Evolutionary conservation across 2,888 invertebrate species (phyloP), one percentile per base, ranked within the genome.

Genomic region (Orchesella flavescens): DNA sequence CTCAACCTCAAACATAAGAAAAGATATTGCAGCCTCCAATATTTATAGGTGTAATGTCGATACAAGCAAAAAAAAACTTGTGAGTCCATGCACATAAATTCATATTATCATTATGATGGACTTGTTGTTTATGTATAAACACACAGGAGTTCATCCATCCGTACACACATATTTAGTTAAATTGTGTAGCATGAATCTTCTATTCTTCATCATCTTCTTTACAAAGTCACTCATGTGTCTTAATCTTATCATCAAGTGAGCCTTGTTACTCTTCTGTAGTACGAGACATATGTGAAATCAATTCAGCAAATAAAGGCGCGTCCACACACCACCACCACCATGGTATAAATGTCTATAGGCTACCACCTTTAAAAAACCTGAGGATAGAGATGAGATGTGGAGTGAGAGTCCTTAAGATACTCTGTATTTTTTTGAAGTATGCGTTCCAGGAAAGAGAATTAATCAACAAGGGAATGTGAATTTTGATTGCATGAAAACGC

Each of bases 221-320:
- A 43, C 55, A 21, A 10, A 44, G 43, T 15, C 63, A 63, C 59
- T 59, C 59, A 44, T 63, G 79, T 73, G 80, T 74, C 59, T 81
- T 75, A 81, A 81, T 81, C 81, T 81, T 81, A 81, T 81, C 81
- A 61, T 69, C 80, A 53, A 61, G 75, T 66, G 21, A 19, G 71
- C 43, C 24, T 34, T 44, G 61, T 61, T 73, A 15, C 12, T 49
- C 61, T 17, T 4, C 44, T 59, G 61, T 21, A 44, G 69, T 53
- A 72, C 44, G 23, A 55, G 66, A 73, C 73, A 75, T 75, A 66
- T 76, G 75, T 82, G 69, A 82, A 82, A 82, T 82, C 82, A 82
- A 82, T 82, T 82, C 76, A 65, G 82, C 75, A 82, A 82, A 82
- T 49, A 82, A 82, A 82, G 82, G 82, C 76, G 82, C 53, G 82